Evolutionary conservation across 2,888 invertebrate genomes (phyloP), one percentile per base, ranked within the genome.

Genomic region (Cerastoderma edule): DNA sequence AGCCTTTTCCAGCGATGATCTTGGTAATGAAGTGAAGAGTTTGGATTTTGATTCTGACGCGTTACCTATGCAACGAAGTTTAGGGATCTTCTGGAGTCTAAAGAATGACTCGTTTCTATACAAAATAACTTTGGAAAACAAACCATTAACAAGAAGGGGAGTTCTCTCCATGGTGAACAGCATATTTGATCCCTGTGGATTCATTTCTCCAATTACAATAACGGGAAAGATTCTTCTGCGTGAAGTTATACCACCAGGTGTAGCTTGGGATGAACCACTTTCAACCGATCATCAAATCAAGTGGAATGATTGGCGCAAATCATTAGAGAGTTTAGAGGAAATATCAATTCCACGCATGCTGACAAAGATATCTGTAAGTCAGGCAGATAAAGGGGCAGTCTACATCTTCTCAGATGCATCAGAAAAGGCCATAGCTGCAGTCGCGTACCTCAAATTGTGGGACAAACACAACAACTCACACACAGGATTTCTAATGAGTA

Each of bases 321-420:
- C 44, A 3, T 24, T 46, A 64, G n/a, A 33, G 33, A 27, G 16
- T 35, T 57, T n/a, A 33, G 57, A 24, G 53, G n/a, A n/a, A n/a
- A n/a, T n/a, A n/a, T n/a, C n/a, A n/a, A n/a, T n/a, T n/a, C n/a
- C n/a, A n/a, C n/a, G n/a, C n/a, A n/a, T n/a, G n/a, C n/a, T n/a
- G n/a, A n/a, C n/a, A n/a, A n/a, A n/a, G n/a, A n/a, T n/a, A 35
- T 35, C 57, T 13, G 30, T 13, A 13, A 33, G 35, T 27, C 22
- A 33, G n/a, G 35, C 16, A 35, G 8, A 2, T 30, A 6, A 39
- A 5, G 27, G 46, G 13, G 44, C 67, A 13, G 33, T 64, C 16
- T 78, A 78, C 27, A 53, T 83, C 27, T 87, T 75, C 54, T 77
- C 71, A 16, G 86, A 87, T 73, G 85, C 85, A 0, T 85, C 85